Evolutionary conservation across 2,797 vertebrate genomes (phyloP), one percentile per base, ranked within the genome.

Genomic region (Nannoperca australis): DNA sequence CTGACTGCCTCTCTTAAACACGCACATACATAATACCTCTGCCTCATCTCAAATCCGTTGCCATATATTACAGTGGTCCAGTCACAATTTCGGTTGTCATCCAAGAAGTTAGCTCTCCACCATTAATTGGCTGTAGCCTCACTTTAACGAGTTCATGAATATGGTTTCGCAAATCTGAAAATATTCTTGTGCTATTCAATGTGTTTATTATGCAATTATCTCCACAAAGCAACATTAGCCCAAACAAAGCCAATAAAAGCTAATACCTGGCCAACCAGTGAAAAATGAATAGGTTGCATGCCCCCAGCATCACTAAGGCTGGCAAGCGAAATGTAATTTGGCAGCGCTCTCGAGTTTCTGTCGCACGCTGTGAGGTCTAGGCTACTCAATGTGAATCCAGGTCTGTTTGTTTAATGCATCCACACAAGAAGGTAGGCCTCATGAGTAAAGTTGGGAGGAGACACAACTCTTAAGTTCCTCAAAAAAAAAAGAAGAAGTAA

Each of bases 161-260:
- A 77, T 63, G 30, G 47, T 80, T 80, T 69, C 40, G 44, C 44
- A 68, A 79, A 79, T 65, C 47, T 38, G 44, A 42, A 68, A 79
- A 79, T 65, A 42, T 38, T 40, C 47, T 70, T 68, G 49, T 70
- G 62, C 53, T 27, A 42, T 63, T 77, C 27, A 64, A 7, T 70
- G 70, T 79, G 80, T 88, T 85, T 86, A 83, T 80, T 76, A 53
- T 72, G 66, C 20, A 36, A 80, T 80, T 81, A 87, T 75, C 80
- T 82, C 36, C 74, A 67, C 44, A 82, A 68, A 76, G 76, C 61
- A 88, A 76, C 61, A 60, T 53, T 62, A 50, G 62, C 60, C 55
- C 54, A 50, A 40, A 74, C 2, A 30, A 38, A 62, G 47, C 76
- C 68, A 78, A 55, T 70, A 59, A 81, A 82, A 71, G 53, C 54